Evolutionary conservation across 1,140 invertebrate genomes (phyloP), one percentile per base, ranked within the genome.

Genomic region (Grapholita molesta): DNA sequence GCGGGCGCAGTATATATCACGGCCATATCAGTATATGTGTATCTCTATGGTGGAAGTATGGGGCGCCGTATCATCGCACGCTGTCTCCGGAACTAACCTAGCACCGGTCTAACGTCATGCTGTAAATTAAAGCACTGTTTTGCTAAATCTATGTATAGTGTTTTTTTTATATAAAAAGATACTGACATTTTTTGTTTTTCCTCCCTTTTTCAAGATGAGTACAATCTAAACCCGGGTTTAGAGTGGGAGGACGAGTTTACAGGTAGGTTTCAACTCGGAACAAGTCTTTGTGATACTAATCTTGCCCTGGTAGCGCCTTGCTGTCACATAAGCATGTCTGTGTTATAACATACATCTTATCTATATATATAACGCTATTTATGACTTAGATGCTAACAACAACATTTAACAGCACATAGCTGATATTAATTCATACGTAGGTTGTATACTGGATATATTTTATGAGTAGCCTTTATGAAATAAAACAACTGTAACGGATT

Each of bases 161-260:
- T 74, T 75, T 76, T 73, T 75, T 76, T 76, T 77, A 78, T 83
- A 81, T 89, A 82, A 82, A 89, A 86, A 89, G 75, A 93, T 94
- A 94, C 90, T 93, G 92, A 94, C 92, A 92, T 92, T 90, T 91
- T 93, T 92, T 93, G 88, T 83, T 90, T 94, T 95, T 95, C 94
- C 95, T 95, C 95, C 95, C 95, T 94, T 94, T 94, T 94, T 96
- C 95, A 97, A 98, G 97, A 98, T 95, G 97, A 98, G 95, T 98
- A 98, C 97, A 98, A 98, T 97, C 96, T 98, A 96, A 98, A 98
- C 95, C 97, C 97, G 94, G 97, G 97, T 96, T 98, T 99, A 98
- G 98, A 99, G 95, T 99, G 98, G 98, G 98, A 99, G 95, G 98
- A 99, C 97, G 98, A 99, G 94, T 99, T 99, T 94, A 97, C 97